Conservation (phyloP, 2,113 vertebrate genomes). For the Melanotaenia duboulayi region DNA sequence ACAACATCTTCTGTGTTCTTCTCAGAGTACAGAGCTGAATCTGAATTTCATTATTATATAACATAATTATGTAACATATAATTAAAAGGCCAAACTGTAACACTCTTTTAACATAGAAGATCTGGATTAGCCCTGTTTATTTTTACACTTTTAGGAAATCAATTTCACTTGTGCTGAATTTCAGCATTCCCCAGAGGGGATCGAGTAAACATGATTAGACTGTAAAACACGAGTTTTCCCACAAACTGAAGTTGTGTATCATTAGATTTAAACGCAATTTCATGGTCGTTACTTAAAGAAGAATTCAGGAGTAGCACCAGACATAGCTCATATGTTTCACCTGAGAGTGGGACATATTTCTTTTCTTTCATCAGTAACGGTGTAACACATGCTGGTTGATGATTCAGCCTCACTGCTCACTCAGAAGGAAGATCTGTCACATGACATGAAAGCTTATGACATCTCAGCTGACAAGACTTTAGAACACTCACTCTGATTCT, state of each 20-base stretch:
- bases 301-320: neutral
- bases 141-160: conserved; percentile 14
- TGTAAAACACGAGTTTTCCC: conserved; percentile 7
- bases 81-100: conserved; percentile 1
- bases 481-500: neutral
- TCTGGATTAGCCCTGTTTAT: conserved; percentile 29
- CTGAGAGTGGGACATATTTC: neutral
- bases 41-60: neutral
- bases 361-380: neutral
- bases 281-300: neutral
- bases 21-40: conserved; percentile 15
- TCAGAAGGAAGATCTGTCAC: conserved; percentile 4
- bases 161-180: conserved; percentile 26
- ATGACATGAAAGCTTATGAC: conserved; percentile 5
- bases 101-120: neutral
- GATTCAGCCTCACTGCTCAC: neutral
- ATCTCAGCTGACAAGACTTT: neutral
- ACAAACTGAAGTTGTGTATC: neutral
- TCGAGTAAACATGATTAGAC: neutral
- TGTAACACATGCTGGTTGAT: neutral
- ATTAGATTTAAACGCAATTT: neutral
- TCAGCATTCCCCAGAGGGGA: conserved; percentile 17
- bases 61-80: conserved; percentile 23
- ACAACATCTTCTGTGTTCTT: conserved; percentile 6
- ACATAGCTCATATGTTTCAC: neutral